These are phyloP conservation scores for Mesaphorura yosii DNA, from an alignment of 1,140 invertebrate genomes.

Conservation along the genomic window DNA sequence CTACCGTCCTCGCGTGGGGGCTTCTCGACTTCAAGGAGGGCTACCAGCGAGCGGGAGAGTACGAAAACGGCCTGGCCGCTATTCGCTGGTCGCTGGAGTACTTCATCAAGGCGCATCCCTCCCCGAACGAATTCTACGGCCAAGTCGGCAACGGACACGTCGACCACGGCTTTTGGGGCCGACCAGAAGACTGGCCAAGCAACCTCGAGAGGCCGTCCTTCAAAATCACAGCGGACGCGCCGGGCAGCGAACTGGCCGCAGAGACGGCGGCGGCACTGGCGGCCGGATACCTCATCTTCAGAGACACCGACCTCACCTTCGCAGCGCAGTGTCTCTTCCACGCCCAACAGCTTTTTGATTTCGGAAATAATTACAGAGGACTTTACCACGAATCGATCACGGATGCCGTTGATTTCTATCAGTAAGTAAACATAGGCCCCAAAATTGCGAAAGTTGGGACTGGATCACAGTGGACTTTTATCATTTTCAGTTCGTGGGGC, in stretches of 20 bases:
- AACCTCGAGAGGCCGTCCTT: constrained; percentile 47
- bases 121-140: constrained; percentile 44
- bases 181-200: constrained; percentile 46
- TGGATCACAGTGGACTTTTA: neutral
- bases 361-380: constrained; percentile 45
- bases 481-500: constrained; percentile 31
- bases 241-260: constrained; percentile 51
- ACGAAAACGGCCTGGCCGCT: constrained; percentile 38
- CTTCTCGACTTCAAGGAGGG: constrained; percentile 44
- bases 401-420: constrained; percentile 17
- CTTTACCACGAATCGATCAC: constrained; percentile 47
- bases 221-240: constrained; percentile 45
- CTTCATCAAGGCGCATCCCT: constrained; percentile 46
- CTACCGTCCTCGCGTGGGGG: constrained; percentile 49
- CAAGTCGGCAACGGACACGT: constrained; percentile 47
- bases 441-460: neutral
- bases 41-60: constrained; percentile 40
- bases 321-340: constrained; percentile 41
- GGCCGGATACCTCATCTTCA: constrained; percentile 42
- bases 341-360: constrained; percentile 47
- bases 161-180: constrained; percentile 47
- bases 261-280: constrained; percentile 51
- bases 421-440: neutral
- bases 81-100: constrained; percentile 52
- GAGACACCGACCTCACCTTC: constrained; percentile 40